Evolutionary conservation across 2,113 vertebrate genomes (phyloP).

Genomic region (Rhinolophus ferrumequinum): DNA sequence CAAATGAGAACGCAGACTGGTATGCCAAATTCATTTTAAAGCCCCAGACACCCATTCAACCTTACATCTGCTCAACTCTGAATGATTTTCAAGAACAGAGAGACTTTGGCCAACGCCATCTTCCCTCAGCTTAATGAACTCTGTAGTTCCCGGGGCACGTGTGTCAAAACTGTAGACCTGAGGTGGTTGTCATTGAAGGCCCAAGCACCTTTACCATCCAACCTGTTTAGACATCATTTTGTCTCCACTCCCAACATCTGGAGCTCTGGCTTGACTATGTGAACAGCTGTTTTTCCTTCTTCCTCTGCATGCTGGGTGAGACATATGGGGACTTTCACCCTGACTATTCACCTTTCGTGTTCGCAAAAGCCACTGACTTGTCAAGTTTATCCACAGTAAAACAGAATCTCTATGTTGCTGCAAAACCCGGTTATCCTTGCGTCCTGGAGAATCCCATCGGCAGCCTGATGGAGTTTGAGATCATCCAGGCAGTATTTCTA

Average conservation of each 20-base stretch:
- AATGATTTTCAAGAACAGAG: conserved; percentile 73
- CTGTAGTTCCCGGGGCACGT: conserved; percentile 53
- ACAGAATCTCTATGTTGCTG: conserved; percentile 76
- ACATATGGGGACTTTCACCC: conserved; percentile 66
- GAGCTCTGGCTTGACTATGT: conserved; percentile 76
- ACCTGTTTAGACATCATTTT: background rate
- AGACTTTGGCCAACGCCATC: conserved; percentile 61
- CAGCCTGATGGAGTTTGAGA: conserved; percentile 74
- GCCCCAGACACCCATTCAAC: conserved; percentile 44
- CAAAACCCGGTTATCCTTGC: conserved; percentile 73
- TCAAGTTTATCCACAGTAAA: conserved; percentile 61
- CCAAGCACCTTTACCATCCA: background rate
- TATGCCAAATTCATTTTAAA: background rate
- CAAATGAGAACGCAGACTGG: accelerated
- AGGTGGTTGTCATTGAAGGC: background rate
- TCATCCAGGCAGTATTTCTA: conserved; percentile 70
- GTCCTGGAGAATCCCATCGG: conserved; percentile 66
- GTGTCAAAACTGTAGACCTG: conserved; percentile 78
- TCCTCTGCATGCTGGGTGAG: conserved; percentile 71
- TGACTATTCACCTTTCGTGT: background rate
- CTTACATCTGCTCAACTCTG: conserved; percentile 56
- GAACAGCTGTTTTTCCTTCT: conserved; percentile 65
- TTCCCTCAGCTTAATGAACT: conserved; percentile 78
- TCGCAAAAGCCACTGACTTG: background rate
- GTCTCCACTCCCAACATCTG: conserved; percentile 55